Evolutionary conservation across 2,797 vertebrate species (phyloP).

Genomic region (Sus cebifrons): DNA sequence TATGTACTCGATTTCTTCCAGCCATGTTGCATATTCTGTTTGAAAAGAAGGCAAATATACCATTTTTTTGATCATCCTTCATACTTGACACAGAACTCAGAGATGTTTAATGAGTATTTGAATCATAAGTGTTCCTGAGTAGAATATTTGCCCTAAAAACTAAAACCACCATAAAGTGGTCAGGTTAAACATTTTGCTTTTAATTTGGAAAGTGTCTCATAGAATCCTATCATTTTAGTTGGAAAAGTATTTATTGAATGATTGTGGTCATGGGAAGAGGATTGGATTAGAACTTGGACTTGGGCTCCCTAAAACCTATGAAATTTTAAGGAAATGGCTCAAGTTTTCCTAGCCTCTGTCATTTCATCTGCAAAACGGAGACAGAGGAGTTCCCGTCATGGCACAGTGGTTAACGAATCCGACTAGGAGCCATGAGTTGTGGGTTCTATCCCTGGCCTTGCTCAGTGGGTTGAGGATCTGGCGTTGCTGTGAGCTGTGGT

Average conservation of each 20-base stretch:
- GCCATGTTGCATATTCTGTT: not conserved
- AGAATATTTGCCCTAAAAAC: not conserved
- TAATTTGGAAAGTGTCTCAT: slow-evolving; percentile 11
- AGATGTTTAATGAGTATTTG: slow-evolving; percentile 38
- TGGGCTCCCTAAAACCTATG: not conserved
- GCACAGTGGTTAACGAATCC: no score
- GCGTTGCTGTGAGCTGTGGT: no score
- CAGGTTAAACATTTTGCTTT: slow-evolving; percentile 1
- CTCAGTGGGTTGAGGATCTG: no score
- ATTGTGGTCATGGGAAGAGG: not conserved
- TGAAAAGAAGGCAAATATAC: not conserved
- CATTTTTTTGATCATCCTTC: not conserved
- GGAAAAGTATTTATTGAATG: slow-evolving; percentile 1
- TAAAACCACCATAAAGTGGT: not conserved
- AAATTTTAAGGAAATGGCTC: not conserved
- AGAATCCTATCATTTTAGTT: not conserved
- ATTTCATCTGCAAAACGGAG: not conserved
- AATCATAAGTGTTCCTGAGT: not conserved
- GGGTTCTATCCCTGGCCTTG: no score
- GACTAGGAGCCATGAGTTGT: no score
- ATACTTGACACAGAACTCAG: not conserved
- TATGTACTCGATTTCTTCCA: not conserved
- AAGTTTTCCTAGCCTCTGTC: not conserved
- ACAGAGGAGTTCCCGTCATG: not conserved
- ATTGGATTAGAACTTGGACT: not conserved